Evolutionary conservation across 1,140 invertebrate genomes (phyloP), one percentile per base, ranked within the genome.

Genomic region (Aphidius ervi): DNA sequence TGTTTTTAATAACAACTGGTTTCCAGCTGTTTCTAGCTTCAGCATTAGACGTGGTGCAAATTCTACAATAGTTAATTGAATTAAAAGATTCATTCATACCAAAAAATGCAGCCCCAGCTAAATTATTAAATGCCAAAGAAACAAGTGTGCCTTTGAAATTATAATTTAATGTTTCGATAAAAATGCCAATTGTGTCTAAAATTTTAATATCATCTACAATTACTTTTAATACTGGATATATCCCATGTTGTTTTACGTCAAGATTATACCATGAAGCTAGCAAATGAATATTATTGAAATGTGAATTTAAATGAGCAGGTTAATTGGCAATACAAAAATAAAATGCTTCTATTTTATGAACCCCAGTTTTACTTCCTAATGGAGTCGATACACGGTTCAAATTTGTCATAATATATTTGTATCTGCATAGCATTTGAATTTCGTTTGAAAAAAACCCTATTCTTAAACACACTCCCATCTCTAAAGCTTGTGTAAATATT

Each of bases 281-380:
- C 58, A 66, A 65, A 58, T 62, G 58, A 39, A 68, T 68, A 62
- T 66, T 63, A 16, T 64, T 39, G 40, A 68, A 60, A 39, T 61
- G 48, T 2, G 67, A 64, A 58, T 66, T 66, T 10, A 66, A 47
- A 58, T 60, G 42, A 7, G 39, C 8, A 2, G 67, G 65, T n/a
- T 65, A 64, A 62, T 68, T 68, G 23, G 23, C 23, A 23, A 23
- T 23, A 23, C 23, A 23, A 23, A 64, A 68, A 60, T 67, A 67
- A 57, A 67, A 64, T 23, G 53, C 66, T 31, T 59, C 64, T 8
- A 67, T 50, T 49, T 67, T 64, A 53, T 63, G 46, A 58, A 59
- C 56, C 6, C 42, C 53, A 5, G 59, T 59, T 65, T 63, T 67
- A 9, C 39, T 62, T 16, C 59, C 55, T 23, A 64, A 41, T 4